phyloP scores from a whole-genome alignment of 2,113 vertebrate genomes.

The Clupea harengus region DNA sequence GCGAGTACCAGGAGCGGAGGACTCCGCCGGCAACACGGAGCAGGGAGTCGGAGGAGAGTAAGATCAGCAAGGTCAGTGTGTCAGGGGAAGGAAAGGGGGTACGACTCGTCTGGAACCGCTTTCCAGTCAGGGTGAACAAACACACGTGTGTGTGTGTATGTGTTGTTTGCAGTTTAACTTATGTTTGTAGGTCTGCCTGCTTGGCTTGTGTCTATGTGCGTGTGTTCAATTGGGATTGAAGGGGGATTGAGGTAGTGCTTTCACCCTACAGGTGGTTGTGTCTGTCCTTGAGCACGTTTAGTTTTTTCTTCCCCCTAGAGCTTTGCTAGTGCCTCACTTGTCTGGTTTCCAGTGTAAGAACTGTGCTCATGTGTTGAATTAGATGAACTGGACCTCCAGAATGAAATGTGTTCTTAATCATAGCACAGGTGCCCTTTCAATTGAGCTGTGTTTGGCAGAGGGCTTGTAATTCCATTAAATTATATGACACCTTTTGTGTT shows the following conservation, averaged over 20 bases:
- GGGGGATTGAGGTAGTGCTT: neutral
- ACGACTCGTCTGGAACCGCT: neutral
- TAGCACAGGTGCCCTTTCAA: conserved; percentile 52
- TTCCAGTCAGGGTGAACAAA: neutral
- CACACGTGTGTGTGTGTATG: conserved; percentile 9
- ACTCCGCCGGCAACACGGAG: conserved; percentile 67
- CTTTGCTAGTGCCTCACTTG: neutral
- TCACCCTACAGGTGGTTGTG: conserved; percentile 46
- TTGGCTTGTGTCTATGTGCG: conserved; percentile 5
- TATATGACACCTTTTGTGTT: neutral
- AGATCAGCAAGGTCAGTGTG: conserved; percentile 85
- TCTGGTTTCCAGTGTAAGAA: neutral
- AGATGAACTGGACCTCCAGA: neutral
- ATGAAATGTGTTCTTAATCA: conserved; percentile 4
- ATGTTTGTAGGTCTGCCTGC: neutral
- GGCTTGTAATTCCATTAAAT: conserved; percentile 12
- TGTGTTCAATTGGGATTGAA: neutral
- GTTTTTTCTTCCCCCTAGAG: neutral
- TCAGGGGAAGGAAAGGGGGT: neutral
- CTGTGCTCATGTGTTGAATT: neutral
- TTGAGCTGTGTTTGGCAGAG: neutral
- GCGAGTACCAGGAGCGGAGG: conserved; percentile 78
- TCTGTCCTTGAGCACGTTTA: conserved; percentile 4
- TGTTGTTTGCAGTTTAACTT: neutral
- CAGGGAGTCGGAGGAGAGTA: conserved; percentile 84